phyloP scores from a whole-genome alignment of 2,888 invertebrate genomes.

The Cryptus viduatorius region DNA sequence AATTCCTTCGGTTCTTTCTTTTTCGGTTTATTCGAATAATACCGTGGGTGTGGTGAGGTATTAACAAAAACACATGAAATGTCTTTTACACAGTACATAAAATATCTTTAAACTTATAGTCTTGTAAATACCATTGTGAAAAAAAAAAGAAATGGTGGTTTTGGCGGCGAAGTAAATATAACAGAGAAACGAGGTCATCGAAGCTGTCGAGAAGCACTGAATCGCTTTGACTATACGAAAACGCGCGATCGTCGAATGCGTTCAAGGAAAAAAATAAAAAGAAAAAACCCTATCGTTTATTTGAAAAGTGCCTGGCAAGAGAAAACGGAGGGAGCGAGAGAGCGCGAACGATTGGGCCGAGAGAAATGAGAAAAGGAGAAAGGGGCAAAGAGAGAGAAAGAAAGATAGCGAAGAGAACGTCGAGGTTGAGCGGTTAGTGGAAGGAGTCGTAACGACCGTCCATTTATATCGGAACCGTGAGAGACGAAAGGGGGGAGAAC shows the following conservation, averaged over 20 bases:
- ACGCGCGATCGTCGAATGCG: conserved; percentile 18
- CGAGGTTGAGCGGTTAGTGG: conserved; percentile 62
- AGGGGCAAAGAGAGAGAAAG: conserved; percentile 27
- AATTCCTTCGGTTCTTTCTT: not conserved
- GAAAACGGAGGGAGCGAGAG: conserved; percentile 48
- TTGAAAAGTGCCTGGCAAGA: conserved; percentile 65
- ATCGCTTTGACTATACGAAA: conserved; percentile 5
- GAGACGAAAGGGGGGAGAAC: conserved; percentile 29
- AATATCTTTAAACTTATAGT: not conserved
- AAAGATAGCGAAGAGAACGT: conserved; percentile 27
- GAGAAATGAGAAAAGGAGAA: conserved; percentile 37
- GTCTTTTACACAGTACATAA: not conserved
- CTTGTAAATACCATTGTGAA: not conserved
- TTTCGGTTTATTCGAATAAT: conserved; percentile 17
- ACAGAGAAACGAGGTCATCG: not conserved
- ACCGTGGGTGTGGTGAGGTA: not conserved
- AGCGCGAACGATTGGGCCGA: conserved; percentile 4
- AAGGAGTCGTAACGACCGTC: conserved; percentile 69
- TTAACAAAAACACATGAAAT: not conserved
- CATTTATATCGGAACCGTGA: conserved; percentile 68
- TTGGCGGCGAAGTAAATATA: not conserved
- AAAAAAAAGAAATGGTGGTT: not conserved
- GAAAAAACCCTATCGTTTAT: conserved; percentile 69
- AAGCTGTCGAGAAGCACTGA: not conserved
- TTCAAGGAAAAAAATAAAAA: conserved; percentile 17